These are phyloP conservation scores for Tenthredo amoena DNA, from an alignment of 2,888 invertebrate genomes.

Conservation along the genomic window DNA sequence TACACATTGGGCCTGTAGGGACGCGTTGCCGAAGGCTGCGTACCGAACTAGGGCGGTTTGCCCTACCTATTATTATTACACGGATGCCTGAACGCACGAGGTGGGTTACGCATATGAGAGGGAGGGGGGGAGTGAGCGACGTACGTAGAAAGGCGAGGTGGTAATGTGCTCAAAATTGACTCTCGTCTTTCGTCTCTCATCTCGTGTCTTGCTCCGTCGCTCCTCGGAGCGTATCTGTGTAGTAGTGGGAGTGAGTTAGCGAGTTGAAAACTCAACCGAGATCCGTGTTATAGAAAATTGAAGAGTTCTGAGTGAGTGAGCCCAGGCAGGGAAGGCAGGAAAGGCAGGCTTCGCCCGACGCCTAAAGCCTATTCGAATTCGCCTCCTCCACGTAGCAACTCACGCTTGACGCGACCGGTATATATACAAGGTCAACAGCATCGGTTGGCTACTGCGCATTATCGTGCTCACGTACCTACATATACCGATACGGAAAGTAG, in stretches of 20 bases:
- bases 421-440: constrained; percentile 72
- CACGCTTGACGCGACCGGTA: constrained; percentile 31
- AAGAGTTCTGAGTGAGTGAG: constrained; percentile 14
- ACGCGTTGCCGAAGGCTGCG: constrained; percentile 41
- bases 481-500: constrained; percentile 28
- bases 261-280: background rate
- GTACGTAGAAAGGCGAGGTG: constrained; percentile 5
- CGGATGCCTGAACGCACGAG: constrained; percentile 48
- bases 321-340: background rate
- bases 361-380: constrained; percentile 31
- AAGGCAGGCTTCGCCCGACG: background rate
- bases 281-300: constrained; percentile 26
- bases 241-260: background rate
- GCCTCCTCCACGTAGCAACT: constrained; percentile 36
- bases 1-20: background rate
- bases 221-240: background rate
- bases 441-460: constrained; percentile 67
- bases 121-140: background rate
- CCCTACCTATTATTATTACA: constrained; percentile 46
- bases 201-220: constrained; percentile 5
- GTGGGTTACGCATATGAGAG: constrained; percentile 8
- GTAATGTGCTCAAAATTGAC: constrained; percentile 42
- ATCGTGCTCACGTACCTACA: constrained; percentile 58
- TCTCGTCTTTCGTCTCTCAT: background rate
- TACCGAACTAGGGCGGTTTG: constrained; percentile 44